Percentiles rank a stretch among this genome's conserved stretches.
Evolutionary conservation across 92 coral and sea anemone species (phyloP).

Genomic region (Zoanthus solanderi): DNA sequence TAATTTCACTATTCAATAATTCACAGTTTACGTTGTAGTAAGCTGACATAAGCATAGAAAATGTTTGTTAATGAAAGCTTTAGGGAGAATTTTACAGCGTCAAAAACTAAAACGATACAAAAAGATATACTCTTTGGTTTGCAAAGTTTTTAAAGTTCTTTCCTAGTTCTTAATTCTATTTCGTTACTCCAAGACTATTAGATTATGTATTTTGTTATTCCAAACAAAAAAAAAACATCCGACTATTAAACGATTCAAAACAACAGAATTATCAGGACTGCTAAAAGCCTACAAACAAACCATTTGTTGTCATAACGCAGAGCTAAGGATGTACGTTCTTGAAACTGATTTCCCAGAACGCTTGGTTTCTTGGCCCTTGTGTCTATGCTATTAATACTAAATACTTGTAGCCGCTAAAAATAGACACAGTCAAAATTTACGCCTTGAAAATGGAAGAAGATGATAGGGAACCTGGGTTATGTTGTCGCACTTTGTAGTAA

Average conservation of each 20-base stretch:
- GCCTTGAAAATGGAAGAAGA: no score
- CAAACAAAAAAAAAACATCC: not conserved
- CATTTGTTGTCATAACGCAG: not conserved
- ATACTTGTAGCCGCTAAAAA: no score
- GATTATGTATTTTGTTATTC: not conserved
- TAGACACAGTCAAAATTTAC: no score
- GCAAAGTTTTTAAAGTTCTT: not conserved
- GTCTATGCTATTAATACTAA: not conserved
- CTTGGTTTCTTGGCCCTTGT: not conserved
- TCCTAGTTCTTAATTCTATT: not conserved
- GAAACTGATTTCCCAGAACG: not conserved
- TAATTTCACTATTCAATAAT: slow-evolving; percentile 11
- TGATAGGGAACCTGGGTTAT: no score
- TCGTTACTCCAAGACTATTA: not conserved
- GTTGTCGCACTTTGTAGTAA: no score
- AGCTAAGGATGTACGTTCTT: not conserved
- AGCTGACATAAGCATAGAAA: slow-evolving; percentile 45
- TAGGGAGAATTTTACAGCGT: not conserved
- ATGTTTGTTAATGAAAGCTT: not conserved
- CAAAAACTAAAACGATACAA: not conserved
- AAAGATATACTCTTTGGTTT: not conserved
- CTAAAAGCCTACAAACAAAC: not conserved
- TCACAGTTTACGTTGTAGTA: slow-evolving; percentile 36
- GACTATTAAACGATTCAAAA: slow-evolving; percentile 11
- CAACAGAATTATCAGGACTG: not conserved